These are phyloP conservation scores for Ardeotis arabs DNA, from an alignment of 2,113 vertebrate species.

Conservation along the genomic window DNA sequence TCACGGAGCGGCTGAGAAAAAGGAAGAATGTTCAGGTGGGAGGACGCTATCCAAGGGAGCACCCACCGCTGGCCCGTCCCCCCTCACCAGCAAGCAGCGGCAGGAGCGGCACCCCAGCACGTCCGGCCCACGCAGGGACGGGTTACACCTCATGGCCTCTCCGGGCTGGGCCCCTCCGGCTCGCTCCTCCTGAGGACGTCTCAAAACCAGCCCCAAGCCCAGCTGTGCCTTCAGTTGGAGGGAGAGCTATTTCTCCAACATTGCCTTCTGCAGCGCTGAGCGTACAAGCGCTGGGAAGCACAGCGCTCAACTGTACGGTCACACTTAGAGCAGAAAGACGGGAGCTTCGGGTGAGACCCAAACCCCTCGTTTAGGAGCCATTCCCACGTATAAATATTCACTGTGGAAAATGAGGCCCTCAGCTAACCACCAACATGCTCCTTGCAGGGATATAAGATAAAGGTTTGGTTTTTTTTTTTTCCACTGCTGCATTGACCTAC, in stretches of 20 bases:
- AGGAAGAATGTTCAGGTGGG: background rate
- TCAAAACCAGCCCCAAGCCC: background rate
- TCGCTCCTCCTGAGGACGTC: background rate
- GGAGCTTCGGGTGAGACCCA: background rate
- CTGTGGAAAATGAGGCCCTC: background rate
- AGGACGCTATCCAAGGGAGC: background rate
- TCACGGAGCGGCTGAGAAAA: background rate
- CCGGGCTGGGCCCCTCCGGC: background rate
- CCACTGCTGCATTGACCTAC: background rate
- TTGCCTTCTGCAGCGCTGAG: background rate
- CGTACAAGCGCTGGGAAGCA: background rate
- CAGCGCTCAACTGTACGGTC: rapidly evolving
- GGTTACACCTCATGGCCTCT: rapidly evolving
- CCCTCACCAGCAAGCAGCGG: background rate
- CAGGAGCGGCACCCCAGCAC: background rate
- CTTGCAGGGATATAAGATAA: background rate
- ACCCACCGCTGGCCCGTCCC: background rate
- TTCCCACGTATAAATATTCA: background rate
- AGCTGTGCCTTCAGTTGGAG: rapidly evolving
- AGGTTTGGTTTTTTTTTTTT: background rate
- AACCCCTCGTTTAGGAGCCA: background rate
- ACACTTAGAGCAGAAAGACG: background rate
- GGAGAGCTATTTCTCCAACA: background rate
- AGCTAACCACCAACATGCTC: background rate
- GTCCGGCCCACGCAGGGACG: background rate